Conservation (phyloP, 2,113 vertebrate species). For the Chionomys nivalis region DNA sequence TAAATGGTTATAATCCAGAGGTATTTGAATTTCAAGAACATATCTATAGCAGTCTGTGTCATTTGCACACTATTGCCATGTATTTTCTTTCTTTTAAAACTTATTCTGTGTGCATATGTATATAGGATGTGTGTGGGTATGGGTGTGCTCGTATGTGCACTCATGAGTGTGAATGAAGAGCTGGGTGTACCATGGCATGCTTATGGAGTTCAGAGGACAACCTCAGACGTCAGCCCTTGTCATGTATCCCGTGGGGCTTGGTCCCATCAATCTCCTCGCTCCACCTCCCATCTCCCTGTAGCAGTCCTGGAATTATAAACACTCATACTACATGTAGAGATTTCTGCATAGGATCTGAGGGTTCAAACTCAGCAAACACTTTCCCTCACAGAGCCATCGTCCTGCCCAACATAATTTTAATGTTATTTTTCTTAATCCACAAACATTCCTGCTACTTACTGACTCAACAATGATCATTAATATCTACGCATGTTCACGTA, state of each 20-base stretch:
- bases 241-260: too few species aligned
- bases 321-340: background rate
- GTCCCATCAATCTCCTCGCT: background rate
- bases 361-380: background rate
- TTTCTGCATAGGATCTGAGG: too few species aligned
- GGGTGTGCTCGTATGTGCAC: background rate
- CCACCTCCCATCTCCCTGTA: background rate
- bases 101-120: background rate
- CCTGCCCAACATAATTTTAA: background rate
- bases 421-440: background rate
- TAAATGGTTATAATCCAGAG: background rate
- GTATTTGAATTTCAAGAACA: background rate
- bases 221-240: background rate
- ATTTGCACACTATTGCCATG: background rate
- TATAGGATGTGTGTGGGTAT: background rate
- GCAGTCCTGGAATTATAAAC: background rate
- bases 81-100: background rate
- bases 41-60: background rate
- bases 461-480: background rate
- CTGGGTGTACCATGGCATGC: background rate
- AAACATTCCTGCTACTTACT: background rate
- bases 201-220: background rate
- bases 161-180: too few species aligned
- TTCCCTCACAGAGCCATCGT: background rate
- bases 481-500: background rate